Conservation (phyloP, 2,113 vertebrate genomes). For the Thalassoma bifasciatum region DNA sequence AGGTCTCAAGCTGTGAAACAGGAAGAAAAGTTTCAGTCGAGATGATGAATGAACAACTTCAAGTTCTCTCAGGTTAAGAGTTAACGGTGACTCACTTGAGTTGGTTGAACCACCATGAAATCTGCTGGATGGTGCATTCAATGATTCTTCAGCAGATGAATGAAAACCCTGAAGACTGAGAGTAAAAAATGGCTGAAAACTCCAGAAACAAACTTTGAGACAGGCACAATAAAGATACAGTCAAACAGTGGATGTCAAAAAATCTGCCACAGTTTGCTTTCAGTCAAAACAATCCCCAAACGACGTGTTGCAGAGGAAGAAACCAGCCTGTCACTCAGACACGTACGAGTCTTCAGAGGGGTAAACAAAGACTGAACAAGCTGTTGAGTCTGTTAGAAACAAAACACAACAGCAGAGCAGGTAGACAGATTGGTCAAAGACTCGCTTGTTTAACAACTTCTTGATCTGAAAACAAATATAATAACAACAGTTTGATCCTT, state of each 20-base stretch:
- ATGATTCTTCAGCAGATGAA: conserved; percentile 18
- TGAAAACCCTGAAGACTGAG: conserved; percentile 19
- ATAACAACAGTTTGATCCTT: background rate
- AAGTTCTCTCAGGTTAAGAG: background rate
- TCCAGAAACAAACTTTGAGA: conserved; percentile 53
- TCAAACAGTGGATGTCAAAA: conserved; percentile 33
- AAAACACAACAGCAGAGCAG: conserved; percentile 19
- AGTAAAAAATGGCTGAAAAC: conserved; percentile 19
- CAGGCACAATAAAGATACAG: conserved; percentile 44
- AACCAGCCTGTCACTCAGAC: conserved; percentile 40
- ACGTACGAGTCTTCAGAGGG: conserved; percentile 14
- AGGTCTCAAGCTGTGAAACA: conserved; percentile 4
- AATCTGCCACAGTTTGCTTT: conserved; percentile 17
- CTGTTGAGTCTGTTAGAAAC: conserved; percentile 20
- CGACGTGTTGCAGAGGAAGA: conserved; percentile 33
- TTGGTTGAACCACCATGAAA: background rate
- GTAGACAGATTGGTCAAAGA: conserved; percentile 12
- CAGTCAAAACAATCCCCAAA: conserved; percentile 51
- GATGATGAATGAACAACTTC: background rate
- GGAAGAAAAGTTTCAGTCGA: background rate
- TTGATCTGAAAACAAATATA: conserved; percentile 4
- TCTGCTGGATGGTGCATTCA: conserved; percentile 22
- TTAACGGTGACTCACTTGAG: conserved; percentile 15
- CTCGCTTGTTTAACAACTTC: background rate
- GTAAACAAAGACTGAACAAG: conserved; percentile 11